These are phyloP conservation scores for Drymonia ruficornis DNA, from an alignment of 2,888 invertebrate genomes.

Conservation along the genomic window DNA sequence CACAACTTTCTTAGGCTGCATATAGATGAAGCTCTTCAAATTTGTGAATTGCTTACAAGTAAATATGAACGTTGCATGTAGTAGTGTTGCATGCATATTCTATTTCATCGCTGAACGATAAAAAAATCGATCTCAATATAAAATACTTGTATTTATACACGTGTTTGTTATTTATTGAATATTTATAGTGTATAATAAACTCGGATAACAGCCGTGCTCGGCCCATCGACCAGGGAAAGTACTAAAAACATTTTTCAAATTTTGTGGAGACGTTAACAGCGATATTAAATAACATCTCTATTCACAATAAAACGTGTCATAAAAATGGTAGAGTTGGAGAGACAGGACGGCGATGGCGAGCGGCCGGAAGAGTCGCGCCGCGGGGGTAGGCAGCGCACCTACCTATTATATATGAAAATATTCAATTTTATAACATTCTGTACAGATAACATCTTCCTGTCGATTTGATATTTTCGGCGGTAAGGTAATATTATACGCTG, in stretches of 20 bases:
- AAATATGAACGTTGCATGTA: too few relatives aligned
- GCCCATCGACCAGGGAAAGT: constrained; percentile 50
- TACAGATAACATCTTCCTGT: constrained; percentile 80
- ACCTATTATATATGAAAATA: constrained; percentile 73
- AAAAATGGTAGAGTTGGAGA: constrained; percentile 51
- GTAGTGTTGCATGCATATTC: not conserved
- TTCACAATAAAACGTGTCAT: constrained; percentile 74
- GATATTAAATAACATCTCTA: constrained; percentile 83
- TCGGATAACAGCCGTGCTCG: constrained; percentile 52
- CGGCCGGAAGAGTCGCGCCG: constrained; percentile 67
- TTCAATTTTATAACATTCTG: constrained; percentile 83
- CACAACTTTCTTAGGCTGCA: constrained; percentile 16
- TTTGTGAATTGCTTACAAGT: too few relatives aligned
- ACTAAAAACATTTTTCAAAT: constrained; percentile 56
- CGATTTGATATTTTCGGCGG: constrained; percentile 84
- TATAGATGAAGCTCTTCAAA: not conserved
- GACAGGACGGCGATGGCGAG: constrained; percentile 31
- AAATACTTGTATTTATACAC: constrained; percentile 23
- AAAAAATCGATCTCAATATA: constrained; percentile 17
- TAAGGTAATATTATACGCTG: constrained; percentile 77
- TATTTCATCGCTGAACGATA: constrained; percentile 29
- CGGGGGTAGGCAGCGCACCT: constrained; percentile 63
- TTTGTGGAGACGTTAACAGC: constrained; percentile 76
- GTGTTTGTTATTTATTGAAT: constrained; percentile 55
- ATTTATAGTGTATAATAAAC: constrained; percentile 67